Percentiles rank a stretch among this genome's conserved stretches.
phyloP scores from a whole-genome alignment of 2,888 invertebrate species.

The Caenorhabditis sulstoni region DNA sequence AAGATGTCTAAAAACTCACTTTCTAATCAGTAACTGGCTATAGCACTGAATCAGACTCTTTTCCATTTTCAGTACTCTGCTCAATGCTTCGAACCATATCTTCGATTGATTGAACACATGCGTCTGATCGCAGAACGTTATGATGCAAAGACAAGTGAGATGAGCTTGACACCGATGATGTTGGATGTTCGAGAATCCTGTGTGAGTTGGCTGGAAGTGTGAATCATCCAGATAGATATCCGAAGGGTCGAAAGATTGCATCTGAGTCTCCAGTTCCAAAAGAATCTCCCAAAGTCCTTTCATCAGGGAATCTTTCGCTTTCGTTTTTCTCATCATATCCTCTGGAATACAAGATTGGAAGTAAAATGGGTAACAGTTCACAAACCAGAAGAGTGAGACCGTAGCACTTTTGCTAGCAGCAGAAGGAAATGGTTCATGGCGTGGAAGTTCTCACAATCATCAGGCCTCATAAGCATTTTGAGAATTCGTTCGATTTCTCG shows the following conservation, averaged over 20 bases:
- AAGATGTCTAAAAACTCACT: background rate
- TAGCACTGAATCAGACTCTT: background rate
- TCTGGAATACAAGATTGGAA: constrained; percentile 6
- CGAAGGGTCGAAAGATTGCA: no score
- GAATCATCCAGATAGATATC: no score
- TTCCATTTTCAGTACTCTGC: background rate
- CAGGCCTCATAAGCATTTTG: background rate
- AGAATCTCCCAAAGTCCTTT: background rate
- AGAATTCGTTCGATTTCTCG: background rate
- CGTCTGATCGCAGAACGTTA: constrained; percentile 28
- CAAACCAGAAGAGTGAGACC: constrained; percentile 32
- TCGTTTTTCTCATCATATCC: constrained; percentile 21
- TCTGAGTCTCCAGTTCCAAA: background rate
- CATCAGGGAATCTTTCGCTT: constrained; percentile 7
- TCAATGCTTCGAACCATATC: constrained; percentile 23
- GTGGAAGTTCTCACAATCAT: constrained; percentile 13
- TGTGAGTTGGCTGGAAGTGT: no score
- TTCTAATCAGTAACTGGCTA: background rate
- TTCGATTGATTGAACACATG: background rate
- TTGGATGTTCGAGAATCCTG: no score
- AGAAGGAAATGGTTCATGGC: constrained; percentile 18
- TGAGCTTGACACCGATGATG: constrained; percentile 21
- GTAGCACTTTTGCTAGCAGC: constrained; percentile 17
- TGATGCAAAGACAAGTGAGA: constrained; percentile 16
- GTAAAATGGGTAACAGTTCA: background rate